Conservation (phyloP, 2,113 vertebrate genomes). For the Polypterus senegalus region DNA sequence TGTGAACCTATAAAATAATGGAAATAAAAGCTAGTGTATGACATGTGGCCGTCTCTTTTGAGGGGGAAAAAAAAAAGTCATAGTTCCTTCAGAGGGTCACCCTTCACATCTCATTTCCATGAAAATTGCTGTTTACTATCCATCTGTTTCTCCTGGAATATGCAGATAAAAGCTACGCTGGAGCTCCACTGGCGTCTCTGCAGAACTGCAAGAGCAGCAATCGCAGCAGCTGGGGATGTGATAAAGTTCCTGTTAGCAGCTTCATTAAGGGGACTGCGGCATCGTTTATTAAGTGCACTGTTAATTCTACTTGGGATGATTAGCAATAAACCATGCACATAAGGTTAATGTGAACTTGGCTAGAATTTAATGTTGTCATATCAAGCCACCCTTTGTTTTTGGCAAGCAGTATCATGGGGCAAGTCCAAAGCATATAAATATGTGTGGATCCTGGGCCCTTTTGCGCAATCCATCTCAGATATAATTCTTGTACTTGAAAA, state of each 20-base stretch:
- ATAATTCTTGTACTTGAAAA: too few relatives aligned
- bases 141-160: slow-evolving; percentile 25
- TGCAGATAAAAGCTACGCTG: slow-evolving; percentile 1
- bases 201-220: background rate
- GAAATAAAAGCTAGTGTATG: slow-evolving; percentile 21
- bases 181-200: slow-evolving; percentile 2
- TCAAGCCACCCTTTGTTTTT: background rate
- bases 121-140: slow-evolving; percentile 20
- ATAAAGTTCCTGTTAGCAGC: background rate
- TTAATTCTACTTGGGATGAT: slow-evolving; percentile 11
- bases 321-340: slow-evolving; percentile 3
- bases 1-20: background rate
- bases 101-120: slow-evolving; percentile 32
- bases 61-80: background rate
- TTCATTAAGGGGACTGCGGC: background rate
- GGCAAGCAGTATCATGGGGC: too few relatives aligned
- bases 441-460: too few relatives aligned
- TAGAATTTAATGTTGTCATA: background rate
- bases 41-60: slow-evolving; percentile 19
- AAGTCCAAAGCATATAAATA: too few relatives aligned
- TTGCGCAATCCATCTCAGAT: too few relatives aligned
- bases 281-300: slow-evolving; percentile 12
- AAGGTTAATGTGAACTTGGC: slow-evolving; percentile 6
- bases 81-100: slow-evolving; percentile 15
- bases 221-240: background rate